These are phyloP conservation scores for Pipistrellus pygmaeus DNA, from an alignment of 2,797 vertebrate genomes.

Conservation along the genomic window DNA sequence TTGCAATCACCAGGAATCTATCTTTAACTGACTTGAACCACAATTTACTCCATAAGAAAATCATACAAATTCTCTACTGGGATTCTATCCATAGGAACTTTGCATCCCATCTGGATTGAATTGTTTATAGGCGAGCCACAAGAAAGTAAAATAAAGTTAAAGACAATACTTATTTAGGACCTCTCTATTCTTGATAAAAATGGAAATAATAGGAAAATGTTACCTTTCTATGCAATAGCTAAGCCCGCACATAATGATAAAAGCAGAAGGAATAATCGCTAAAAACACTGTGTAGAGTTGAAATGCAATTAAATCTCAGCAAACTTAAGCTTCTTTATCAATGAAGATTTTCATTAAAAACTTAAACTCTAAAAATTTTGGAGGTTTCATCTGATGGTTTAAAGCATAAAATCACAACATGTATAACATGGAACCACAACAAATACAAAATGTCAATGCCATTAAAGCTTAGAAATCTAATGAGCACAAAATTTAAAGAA, in stretches of 20 bases:
- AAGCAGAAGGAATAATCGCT: not conserved
- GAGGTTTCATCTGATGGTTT: slow-evolving; percentile 6
- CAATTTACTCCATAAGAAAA: not conserved
- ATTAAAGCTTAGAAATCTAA: slow-evolving; percentile 5
- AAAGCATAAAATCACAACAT: not conserved
- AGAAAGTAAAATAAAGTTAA: not conserved
- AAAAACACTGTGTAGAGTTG: not conserved
- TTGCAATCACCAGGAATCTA: not conserved
- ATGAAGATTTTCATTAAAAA: not conserved
- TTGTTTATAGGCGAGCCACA: not conserved
- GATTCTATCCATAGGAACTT: slow-evolving; percentile 15
- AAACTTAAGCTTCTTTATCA: not conserved
- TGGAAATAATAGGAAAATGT: not conserved
- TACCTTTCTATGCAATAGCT: not conserved
- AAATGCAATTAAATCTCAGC: not conserved
- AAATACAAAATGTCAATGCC: not conserved
- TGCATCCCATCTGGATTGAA: not conserved
- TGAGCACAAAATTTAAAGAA: not conserved
- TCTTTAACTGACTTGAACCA: not conserved
- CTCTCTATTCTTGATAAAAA: not conserved
- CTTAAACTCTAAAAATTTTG: not conserved
- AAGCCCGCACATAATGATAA: not conserved
- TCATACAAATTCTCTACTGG: not conserved
- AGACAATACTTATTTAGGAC: not conserved
- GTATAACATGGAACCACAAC: not conserved